Conservation (phyloP, 2,888 invertebrate genomes). For the Pyrrhia umbra region DNA sequence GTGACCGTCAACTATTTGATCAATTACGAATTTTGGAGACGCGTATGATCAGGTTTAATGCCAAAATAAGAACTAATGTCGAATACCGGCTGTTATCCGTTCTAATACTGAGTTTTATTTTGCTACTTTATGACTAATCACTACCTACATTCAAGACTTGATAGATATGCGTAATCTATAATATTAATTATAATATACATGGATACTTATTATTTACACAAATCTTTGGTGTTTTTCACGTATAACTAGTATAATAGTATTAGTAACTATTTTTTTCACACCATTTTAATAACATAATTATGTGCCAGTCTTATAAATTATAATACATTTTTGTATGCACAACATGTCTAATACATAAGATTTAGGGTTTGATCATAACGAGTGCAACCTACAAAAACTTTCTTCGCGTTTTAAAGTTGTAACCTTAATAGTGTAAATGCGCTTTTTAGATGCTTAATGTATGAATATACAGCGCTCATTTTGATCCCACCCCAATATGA, state of each 20-base stretch:
- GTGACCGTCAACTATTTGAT: neutral
- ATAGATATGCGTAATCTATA: conserved; percentile 52
- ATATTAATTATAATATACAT: conserved; percentile 62
- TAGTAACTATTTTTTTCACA: conserved; percentile 65
- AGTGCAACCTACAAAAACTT: conserved; percentile 50
- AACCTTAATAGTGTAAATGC: conserved; percentile 3
- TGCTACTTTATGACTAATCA: conserved; percentile 48
- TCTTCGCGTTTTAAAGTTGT: conserved; percentile 11
- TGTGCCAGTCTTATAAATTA: conserved; percentile 68
- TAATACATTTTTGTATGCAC: conserved; percentile 56
- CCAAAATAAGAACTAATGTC: conserved; percentile 38
- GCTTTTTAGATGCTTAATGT: conserved; percentile 4
- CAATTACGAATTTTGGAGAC: conserved; percentile 4
- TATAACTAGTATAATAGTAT: conserved; percentile 59
- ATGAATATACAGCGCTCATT: conserved; percentile 58
- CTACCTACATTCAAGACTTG: conserved; percentile 45
- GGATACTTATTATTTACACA: conserved; percentile 62
- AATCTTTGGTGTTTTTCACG: conserved; percentile 68
- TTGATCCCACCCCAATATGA: conserved; percentile 61
- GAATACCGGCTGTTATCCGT: conserved; percentile 21
- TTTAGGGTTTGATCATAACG: conserved; percentile 66
- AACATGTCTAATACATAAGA: conserved; percentile 53
- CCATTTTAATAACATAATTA: conserved; percentile 59
- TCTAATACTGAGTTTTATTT: conserved; percentile 60
- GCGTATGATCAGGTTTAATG: conserved; percentile 32